phyloP scores from a whole-genome alignment of 2,888 invertebrate species.

The Agonum fuliginosum region DNA sequence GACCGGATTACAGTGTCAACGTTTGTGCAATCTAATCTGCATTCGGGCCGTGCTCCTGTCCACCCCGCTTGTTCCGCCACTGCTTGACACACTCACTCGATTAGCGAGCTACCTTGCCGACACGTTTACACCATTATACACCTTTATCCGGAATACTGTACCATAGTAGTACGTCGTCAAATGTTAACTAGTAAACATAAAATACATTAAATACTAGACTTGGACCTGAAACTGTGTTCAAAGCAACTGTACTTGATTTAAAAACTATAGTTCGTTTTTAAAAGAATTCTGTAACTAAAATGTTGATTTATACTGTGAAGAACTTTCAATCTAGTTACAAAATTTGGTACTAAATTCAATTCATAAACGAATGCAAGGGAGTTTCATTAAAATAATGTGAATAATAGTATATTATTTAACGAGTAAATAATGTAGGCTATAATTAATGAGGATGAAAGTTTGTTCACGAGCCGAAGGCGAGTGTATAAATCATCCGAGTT shows the following conservation, averaged over 20 bases:
- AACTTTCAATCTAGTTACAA: no score
- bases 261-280: background rate
- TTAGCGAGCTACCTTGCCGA: constrained; percentile 20
- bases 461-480: no score
- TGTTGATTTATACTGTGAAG: no score
- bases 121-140: constrained; percentile 10
- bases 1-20: constrained; percentile 38
- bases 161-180: background rate
- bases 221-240: background rate
- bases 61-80: constrained; percentile 37
- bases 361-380: no score
- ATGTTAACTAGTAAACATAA: background rate
- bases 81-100: constrained; percentile 36
- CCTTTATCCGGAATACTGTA: constrained; percentile 6
- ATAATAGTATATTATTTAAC: no score
- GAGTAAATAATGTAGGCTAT: no score
- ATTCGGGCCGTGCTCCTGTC: constrained; percentile 42
- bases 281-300: no score
- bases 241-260: background rate
- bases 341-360: no score
- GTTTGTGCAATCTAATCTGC: constrained; percentile 51
- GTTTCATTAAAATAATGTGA: no score
- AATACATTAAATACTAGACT: background rate
- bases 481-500: no score
- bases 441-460: no score